These are phyloP conservation scores for Cherax quadricarinatus DNA, from an alignment of 1,140 invertebrate species.

Conservation along the genomic window DNA sequence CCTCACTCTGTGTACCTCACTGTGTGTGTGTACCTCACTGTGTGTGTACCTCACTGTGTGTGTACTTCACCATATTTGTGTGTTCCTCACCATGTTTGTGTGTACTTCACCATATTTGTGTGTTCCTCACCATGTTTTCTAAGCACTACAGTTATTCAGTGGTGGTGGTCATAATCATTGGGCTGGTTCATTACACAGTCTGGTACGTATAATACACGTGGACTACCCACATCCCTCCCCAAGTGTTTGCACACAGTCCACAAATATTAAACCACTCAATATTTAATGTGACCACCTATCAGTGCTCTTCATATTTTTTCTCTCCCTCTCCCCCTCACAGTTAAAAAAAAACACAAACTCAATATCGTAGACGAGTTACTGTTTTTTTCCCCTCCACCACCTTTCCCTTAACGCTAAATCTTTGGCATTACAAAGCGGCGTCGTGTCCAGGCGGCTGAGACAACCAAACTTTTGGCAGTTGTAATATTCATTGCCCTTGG, in stretches of 20 bases:
- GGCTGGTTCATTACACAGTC: no score
- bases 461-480: slow-evolving; percentile 22
- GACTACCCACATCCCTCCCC: no score
- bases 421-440: neutral
- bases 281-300: neutral
- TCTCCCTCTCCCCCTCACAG: neutral
- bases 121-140: no score
- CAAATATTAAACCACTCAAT: neutral
- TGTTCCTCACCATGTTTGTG: no score
- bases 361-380: neutral
- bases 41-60: no score
- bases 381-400: neutral
- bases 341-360: neutral
- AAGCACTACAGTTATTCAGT: no score
- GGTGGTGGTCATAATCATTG: no score
- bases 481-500: neutral
- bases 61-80: no score
- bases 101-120: no score
- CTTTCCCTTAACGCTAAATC: neutral
- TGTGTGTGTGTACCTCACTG: no score
- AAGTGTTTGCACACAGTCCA: neutral
- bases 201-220: neutral
- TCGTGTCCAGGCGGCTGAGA: slow-evolving; percentile 47
- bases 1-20: no score
- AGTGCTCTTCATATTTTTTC: neutral